Conservation (phyloP, 2,888 invertebrate genomes). For the Pseudococcus jackbeardsleyi region DNA sequence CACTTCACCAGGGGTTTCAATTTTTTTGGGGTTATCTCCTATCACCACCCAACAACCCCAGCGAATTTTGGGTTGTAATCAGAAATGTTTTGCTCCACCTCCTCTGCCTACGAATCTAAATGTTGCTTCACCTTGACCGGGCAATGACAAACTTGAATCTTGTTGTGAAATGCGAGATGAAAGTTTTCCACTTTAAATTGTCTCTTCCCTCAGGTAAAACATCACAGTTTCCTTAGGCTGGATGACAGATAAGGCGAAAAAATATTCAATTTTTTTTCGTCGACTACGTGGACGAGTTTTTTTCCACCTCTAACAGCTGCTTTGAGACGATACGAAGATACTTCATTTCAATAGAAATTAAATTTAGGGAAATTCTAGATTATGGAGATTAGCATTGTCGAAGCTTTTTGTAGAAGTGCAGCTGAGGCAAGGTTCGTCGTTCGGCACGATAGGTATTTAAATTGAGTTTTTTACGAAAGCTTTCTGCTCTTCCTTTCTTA, state of each 20-base stretch:
- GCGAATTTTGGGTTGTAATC: no score
- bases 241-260: background rate
- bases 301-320: background rate
- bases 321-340: slow-evolving; percentile 22
- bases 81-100: no score
- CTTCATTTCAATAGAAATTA: slow-evolving; percentile 44
- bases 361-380: slow-evolving; percentile 44
- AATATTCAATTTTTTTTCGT: slow-evolving; percentile 6
- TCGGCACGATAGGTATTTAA: slow-evolving; percentile 33
- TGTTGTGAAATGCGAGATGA: no score
- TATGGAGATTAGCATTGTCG: slow-evolving; percentile 40
- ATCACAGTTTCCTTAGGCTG: background rate
- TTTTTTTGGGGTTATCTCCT: no score
- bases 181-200: no score
- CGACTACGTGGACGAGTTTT: background rate
- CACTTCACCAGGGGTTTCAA: no score
- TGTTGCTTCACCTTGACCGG: no score
- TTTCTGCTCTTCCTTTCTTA: background rate
- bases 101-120: no score
- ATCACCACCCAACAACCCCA: no score
- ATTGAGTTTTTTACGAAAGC: slow-evolving; percentile 33
- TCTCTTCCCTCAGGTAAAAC: no score
- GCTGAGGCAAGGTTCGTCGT: background rate
- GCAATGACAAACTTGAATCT: no score
- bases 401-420: background rate